Base-by-base conservation (phyloP, 2,113 vertebrate species). In the Pomatorhinus ruficollis region DNA sequence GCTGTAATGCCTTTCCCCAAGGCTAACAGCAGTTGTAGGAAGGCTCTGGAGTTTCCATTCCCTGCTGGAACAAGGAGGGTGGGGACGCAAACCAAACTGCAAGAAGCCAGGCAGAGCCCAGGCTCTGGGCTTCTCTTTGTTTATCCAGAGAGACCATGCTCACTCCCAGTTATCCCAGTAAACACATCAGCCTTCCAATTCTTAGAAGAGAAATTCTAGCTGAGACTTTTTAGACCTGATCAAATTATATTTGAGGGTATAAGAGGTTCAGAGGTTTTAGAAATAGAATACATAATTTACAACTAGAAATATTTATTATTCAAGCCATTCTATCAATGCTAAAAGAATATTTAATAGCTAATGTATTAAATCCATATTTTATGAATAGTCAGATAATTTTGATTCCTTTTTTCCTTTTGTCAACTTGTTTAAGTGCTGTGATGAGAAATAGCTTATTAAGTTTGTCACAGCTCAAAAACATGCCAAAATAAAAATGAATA, bases 291-390 rank as follows among this genome's bases (percentile, higher is more conserved):
- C 9, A 69, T 94, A 86, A 77, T 89, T 96, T 81, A 91, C 45
- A 90, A 45, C 40, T 37, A 53, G 42, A 93, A 60, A 12, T 79
- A 80, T 65, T 97, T 93, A 59, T 91, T 95, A 97, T 94, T 96
- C 83, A 90, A 90, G 16, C 49, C 25, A 37, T 89, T 86, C 53
- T 79, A 79, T 68, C 56, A 84, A 59, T 53, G 63, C 37, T 92
- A 86, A 72, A 90, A 66, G n/a, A 95, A 80, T 96, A 76, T 93
- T 94, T 96, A 89, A 92, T 86, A 50, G 45, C 10, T 69, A 77
- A 89, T 53, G 11, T 86, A 70, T 68, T 92, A 86, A 89, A 88
- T 90, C 49, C 18, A 60, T 86, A 92, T 93, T 90, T 88, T 80
- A 76, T 80, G 68, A 95, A 72, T 77, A 83, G 45, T 65, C 66